Conservation (phyloP, 2,888 invertebrate species). For the Periphyllus acericola region DNA sequence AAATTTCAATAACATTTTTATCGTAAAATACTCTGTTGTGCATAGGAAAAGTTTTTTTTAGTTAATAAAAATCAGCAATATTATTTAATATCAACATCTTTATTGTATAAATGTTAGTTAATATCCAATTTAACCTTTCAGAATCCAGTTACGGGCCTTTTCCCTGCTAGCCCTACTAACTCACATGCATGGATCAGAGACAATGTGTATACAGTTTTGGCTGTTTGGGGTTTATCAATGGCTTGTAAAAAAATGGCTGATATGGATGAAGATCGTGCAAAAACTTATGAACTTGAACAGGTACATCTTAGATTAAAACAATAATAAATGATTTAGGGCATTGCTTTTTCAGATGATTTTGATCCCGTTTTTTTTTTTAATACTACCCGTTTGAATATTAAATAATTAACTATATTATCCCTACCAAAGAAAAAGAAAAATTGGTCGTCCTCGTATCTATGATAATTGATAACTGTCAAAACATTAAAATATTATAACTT, state of each 20-base stretch:
- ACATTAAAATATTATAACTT: no score
- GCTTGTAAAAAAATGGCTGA: slow-evolving; percentile 99
- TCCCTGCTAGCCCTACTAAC: slow-evolving; percentile 87
- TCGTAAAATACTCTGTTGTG: no score
- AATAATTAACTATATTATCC: no score
- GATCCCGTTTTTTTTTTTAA: background rate
- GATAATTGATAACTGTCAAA: no score
- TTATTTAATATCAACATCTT: no score
- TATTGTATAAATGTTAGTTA: no score
- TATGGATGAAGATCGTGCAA: slow-evolving; percentile 97
- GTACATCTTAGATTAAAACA: slow-evolving; percentile 66
- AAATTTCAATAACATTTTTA: background rate
- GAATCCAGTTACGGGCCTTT: slow-evolving; percentile 96
- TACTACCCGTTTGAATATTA: background rate
- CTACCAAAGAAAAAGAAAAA: no score
- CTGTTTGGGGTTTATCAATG: slow-evolving; percentile 98
- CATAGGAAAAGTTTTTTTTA: no score
- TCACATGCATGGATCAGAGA: slow-evolving; percentile 99
- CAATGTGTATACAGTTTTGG: slow-evolving; percentile 95
- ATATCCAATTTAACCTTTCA: slow-evolving; percentile 67
- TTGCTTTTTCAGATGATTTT: background rate
- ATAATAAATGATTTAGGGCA: background rate
- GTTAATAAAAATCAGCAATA: no score
- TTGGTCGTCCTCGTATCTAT: no score
- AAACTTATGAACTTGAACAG: slow-evolving; percentile 96